Evolutionary conservation across 2,113 vertebrate species (phyloP).

Genomic region (Glaucomys volans): DNA sequence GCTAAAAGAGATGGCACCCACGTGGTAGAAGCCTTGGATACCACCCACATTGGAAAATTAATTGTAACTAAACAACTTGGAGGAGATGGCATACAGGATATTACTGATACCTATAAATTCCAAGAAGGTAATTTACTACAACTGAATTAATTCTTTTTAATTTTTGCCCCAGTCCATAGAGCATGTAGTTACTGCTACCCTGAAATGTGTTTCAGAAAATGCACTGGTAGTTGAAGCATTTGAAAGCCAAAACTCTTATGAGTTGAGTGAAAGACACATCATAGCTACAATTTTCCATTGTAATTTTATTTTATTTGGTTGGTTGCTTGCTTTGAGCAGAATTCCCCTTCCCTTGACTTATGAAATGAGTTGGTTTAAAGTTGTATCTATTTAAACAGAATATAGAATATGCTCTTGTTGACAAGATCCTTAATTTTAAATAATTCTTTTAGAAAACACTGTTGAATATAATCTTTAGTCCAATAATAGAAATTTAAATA

Average conservation of each 20-base stretch:
- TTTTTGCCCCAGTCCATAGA: background rate
- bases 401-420: background rate
- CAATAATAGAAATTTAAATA: background rate
- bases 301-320: background rate
- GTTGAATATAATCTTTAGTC: background rate
- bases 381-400: background rate
- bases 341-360: background rate
- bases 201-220: background rate
- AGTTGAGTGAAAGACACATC: background rate
- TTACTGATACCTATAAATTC: conserved; percentile 95
- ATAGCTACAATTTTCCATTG: background rate
- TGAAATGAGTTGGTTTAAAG: background rate
- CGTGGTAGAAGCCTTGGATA: conserved; percentile 88
- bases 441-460: background rate
- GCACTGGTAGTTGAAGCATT: background rate
- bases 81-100: conserved; percentile 87
- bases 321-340: conserved; percentile 31
- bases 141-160: background rate
- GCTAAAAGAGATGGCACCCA: conserved; percentile 90
- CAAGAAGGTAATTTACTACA: conserved; percentile 91
- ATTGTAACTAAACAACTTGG: conserved; percentile 94
- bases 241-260: background rate
- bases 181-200: background rate
- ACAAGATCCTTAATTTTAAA: background rate
- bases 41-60: conserved; percentile 90